Evolutionary conservation across 2,113 vertebrate species (phyloP).

Genomic region (Perognathus longimembris): DNA sequence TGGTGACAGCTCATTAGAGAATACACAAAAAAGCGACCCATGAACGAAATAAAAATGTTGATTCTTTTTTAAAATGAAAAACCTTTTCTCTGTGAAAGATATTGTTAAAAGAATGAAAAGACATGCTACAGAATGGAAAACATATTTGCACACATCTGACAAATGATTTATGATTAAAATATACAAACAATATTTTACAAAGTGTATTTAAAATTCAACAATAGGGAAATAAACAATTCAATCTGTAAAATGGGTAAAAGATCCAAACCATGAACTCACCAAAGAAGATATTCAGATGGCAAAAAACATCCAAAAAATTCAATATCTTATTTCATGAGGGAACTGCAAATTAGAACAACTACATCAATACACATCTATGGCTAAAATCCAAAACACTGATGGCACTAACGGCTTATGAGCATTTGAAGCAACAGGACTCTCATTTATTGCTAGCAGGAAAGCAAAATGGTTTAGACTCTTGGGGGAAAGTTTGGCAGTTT

Average conservation of each 20-base stretch:
- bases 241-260: not conserved
- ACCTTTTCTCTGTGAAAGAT: not conserved
- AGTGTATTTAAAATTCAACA: not conserved
- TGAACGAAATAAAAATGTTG: not conserved
- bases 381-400: not conserved
- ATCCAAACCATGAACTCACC: not conserved
- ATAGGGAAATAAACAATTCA: not conserved
- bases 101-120: not conserved
- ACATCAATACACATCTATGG: not conserved
- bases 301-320: not conserved
- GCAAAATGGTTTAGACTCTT: not conserved
- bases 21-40: not conserved
- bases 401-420: too few relatives aligned
- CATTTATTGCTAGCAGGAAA: not conserved
- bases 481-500: not conserved
- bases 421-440: not conserved
- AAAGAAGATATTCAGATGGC: not conserved
- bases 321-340: not conserved
- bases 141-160: not conserved
- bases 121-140: not conserved
- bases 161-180: not conserved
- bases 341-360: not conserved
- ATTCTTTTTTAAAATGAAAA: constrained; percentile 5
- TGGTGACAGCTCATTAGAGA: not conserved
- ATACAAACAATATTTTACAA: too few relatives aligned